phyloP scores from a whole-genome alignment of 2,113 vertebrate genomes.

The Phyllostomus discolor region DNA sequence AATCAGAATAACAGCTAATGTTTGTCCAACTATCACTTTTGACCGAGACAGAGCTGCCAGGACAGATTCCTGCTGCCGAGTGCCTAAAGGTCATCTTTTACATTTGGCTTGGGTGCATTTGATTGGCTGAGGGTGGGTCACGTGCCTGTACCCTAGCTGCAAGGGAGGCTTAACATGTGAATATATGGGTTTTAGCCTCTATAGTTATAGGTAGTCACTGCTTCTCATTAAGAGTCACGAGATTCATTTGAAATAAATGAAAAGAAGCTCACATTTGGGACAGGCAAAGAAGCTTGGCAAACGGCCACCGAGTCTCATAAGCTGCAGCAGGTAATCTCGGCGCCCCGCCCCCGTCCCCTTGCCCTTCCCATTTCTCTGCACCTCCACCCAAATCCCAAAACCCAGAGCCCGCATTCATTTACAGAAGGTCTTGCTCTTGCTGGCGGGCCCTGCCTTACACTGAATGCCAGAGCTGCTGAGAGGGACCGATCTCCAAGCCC shows the following conservation, averaged over 20 bases:
- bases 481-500: too few species aligned
- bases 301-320: neutral
- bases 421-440: neutral
- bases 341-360: accelerated
- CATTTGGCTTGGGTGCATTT: neutral
- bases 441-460: neutral
- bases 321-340: accelerated
- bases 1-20: neutral
- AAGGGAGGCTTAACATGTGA: neutral
- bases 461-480: neutral
- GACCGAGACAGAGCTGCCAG: neutral
- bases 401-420: neutral
- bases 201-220: too few species aligned
- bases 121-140: neutral
- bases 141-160: neutral
- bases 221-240: neutral
- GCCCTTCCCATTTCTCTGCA: neutral
- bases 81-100: neutral
- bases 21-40: neutral
- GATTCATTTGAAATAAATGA: neutral
- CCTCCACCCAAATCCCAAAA: neutral
- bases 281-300: neutral
- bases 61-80: neutral
- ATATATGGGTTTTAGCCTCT: neutral
- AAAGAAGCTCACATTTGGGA: neutral